A percentile compares a stretch with the other conserved stretches of the same genome.
Conservation (phyloP, 1,140 invertebrate species). For the Papilio machaon region DNA sequence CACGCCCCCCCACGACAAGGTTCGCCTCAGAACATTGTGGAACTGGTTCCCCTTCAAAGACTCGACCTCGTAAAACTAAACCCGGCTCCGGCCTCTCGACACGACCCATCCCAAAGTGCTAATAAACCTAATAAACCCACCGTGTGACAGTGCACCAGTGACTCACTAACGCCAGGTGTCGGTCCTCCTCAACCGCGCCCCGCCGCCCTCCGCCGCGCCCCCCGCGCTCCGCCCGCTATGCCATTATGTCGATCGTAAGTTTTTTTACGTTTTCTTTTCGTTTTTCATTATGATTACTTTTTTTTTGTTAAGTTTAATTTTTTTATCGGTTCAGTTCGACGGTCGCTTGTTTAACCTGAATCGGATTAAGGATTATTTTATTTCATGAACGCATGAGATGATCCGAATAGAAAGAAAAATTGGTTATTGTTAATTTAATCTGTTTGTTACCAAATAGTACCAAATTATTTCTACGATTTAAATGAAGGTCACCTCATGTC, state of each 20-base stretch:
- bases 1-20: constrained; percentile 63
- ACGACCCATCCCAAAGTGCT: constrained; percentile 51
- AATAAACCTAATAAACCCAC: constrained; percentile 53
- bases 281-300: constrained; percentile 49
- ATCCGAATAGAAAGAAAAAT: not conserved
- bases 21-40: constrained; percentile 71
- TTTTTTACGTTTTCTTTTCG: constrained; percentile 64
- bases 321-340: constrained; percentile 19
- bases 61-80: constrained; percentile 46
- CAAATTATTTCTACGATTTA: not conserved
- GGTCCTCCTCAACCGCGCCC: constrained; percentile 43
- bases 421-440: not conserved
- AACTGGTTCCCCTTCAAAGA: constrained; percentile 71
- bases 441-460: not conserved
- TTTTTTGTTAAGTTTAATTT: constrained; percentile 53
- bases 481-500: not conserved
- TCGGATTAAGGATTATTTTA: not conserved
- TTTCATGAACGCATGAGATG: constrained; percentile 16
- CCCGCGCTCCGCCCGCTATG: constrained; percentile 58
- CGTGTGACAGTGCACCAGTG: constrained; percentile 71
- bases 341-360: constrained; percentile 36
- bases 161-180: constrained; percentile 52
- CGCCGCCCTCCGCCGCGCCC: too few relatives aligned
- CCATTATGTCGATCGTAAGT: constrained; percentile 82
- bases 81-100: constrained; percentile 42